phyloP scores from a whole-genome alignment of 2,888 invertebrate species.

The Pardosa pseudoannulata region DNA sequence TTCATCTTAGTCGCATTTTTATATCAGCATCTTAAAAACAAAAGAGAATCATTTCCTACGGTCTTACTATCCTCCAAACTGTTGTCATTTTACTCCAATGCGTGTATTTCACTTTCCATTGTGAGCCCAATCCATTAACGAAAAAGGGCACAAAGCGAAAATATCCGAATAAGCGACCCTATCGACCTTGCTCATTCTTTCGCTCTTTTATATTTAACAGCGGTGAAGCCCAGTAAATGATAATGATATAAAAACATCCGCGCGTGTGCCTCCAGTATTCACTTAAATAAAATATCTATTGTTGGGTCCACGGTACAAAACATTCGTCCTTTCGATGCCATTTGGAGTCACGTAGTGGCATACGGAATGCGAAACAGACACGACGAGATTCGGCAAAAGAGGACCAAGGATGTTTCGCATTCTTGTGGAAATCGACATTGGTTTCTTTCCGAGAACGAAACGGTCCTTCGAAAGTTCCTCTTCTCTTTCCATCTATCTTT shows the following conservation, averaged over 20 bases:
- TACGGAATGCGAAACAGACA: not conserved
- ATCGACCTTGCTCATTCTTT: not conserved
- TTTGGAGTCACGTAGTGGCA: not conserved
- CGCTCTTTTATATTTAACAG: not conserved
- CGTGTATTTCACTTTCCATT: not conserved
- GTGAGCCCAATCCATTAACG: not conserved
- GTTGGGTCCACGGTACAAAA: not conserved
- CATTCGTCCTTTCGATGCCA: not conserved
- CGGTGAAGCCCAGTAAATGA: not conserved
- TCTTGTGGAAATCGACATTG: slow-evolving; percentile 1
- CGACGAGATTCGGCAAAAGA: not conserved
- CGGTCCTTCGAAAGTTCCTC: too few relatives aligned
- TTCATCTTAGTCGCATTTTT: too few relatives aligned
- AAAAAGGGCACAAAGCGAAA: not conserved
- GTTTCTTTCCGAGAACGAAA: not conserved
- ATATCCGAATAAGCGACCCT: not conserved
- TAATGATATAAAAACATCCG: too few relatives aligned
- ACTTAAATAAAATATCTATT: not conserved
- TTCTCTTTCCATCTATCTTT: too few relatives aligned
- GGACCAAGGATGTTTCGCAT: not conserved
- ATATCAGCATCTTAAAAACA: too few relatives aligned
- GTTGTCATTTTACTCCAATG: not conserved
- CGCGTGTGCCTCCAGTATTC: not conserved
- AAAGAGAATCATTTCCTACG: too few relatives aligned
- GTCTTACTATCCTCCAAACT: too few relatives aligned